Evolutionary conservation across 92 coral and sea anemone genomes (phyloP), one percentile per base, ranked within the genome.

Genomic region (Epizoanthus scotinus): DNA sequence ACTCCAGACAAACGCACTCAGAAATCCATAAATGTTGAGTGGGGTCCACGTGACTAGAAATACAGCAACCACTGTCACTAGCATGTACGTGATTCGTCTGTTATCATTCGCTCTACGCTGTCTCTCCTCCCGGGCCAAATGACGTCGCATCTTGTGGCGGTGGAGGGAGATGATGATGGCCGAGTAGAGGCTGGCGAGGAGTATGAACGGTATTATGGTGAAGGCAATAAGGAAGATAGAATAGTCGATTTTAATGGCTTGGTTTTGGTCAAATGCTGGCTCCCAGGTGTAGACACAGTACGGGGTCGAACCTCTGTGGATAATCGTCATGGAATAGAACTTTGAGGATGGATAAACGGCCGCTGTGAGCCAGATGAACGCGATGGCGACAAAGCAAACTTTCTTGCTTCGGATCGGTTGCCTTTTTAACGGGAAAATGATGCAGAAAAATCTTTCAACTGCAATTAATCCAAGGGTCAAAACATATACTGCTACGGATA

Each of bases 21-120:
- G 70, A 64, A 64, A 64, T 26, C 70, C 70, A 18, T 64, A 64
- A 64, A 64, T 14, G 49, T 64, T 64, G 28, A 64, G n/a, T 26
- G 70, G 70, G 18, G 70, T 28, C 70, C 70, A 64, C 19, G 47
- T 64, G 8, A 64, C 70, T 13, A 64, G 70, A 28, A 64, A 64
- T n/a, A 64, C 47, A 28, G 4, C 27, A 8, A 64, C 70, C 24
- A 64, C 70, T 17, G 34, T 38, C 20, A 38, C 70, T 64, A 64
- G 34, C 70, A 64, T 64, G 18, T n/a, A n/a, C n/a, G n/a, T n/a
- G n/a, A n/a, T n/a, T n/a, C n/a, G n/a, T n/a, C n/a, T n/a, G n/a
- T n/a, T 64, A 64, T 21, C 31, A 25, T 18, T 64, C 2, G 69
- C 40, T 64, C 69, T 64, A 1, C 47, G 47, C 31, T 64, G 27